Conservation (phyloP, 2,113 vertebrate species). For the Petaurus breviceps region DNA sequence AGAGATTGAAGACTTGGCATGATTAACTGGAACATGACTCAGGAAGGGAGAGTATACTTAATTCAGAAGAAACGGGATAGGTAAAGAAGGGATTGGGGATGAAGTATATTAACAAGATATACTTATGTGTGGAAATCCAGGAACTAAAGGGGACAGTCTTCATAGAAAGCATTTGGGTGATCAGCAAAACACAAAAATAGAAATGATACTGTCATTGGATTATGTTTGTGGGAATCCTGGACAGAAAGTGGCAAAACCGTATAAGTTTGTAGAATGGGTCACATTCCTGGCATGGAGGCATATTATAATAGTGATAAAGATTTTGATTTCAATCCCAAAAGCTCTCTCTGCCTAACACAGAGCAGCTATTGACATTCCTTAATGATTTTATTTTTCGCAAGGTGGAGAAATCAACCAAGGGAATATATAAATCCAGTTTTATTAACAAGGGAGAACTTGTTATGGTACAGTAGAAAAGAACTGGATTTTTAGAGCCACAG, state of each 20-base stretch:
- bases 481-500: not conserved
- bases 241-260: not conserved
- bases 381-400: not conserved
- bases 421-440: not conserved
- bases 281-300: not conserved
- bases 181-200: no score
- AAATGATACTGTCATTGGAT: not conserved
- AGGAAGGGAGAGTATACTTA: no score
- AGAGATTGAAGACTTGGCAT: no score
- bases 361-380: not conserved
- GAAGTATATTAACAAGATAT: no score
- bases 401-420: no score
- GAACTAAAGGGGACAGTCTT: no score
- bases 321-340: not conserved
- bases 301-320: not conserved
- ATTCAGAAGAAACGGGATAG: no score
- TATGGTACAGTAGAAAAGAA: not conserved
- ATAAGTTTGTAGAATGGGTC: not conserved
- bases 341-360: not conserved
- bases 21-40: no score
- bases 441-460: not conserved
- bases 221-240: not conserved
- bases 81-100: no score
- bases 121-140: no score
- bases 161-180: no score